Percentiles rank a stretch among this genome's conserved stretches.
These are phyloP conservation scores for Lepus oiostolus DNA, from an alignment of 2,797 vertebrate genomes.

Conservation along the genomic window DNA sequence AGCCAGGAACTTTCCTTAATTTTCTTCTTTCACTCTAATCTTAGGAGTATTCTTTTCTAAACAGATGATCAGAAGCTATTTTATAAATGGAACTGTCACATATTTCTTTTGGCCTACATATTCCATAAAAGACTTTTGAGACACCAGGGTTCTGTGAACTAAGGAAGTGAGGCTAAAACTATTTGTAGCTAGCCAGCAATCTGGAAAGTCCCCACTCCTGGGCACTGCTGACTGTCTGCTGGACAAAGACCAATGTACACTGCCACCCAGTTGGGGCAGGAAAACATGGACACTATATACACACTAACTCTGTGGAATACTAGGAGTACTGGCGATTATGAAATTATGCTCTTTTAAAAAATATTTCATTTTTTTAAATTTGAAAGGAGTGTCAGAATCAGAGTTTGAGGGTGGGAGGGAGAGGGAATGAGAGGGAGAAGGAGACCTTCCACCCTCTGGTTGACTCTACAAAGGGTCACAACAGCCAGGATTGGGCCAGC, in stretches of 20 bases:
- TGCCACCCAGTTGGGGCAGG: not conserved
- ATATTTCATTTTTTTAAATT: too few species aligned
- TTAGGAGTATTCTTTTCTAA: not conserved
- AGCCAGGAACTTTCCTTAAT: not conserved
- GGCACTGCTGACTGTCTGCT: not conserved
- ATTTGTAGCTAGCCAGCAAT: not conserved
- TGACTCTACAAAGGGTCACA: too few species aligned
- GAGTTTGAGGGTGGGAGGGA: too few species aligned
- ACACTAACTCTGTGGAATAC: not conserved
- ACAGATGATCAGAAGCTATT: not conserved
- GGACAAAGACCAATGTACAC: not conserved
- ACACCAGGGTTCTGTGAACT: too few species aligned
- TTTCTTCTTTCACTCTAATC: not conserved
- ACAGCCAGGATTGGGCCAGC: too few species aligned
- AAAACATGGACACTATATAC: not conserved
- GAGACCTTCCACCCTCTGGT: too few species aligned
- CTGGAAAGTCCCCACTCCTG: accelerated
- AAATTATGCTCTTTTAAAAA: not conserved
- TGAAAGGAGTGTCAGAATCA: too few species aligned
- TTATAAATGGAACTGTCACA: not conserved
- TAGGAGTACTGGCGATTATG: not conserved
- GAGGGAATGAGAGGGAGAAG: too few species aligned
- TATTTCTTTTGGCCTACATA: not conserved
- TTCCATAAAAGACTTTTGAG: not conserved
- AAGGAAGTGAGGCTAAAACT: not conserved